Conservation (phyloP, 1,140 invertebrate genomes). For the Catajapyx aquilonaris region DNA sequence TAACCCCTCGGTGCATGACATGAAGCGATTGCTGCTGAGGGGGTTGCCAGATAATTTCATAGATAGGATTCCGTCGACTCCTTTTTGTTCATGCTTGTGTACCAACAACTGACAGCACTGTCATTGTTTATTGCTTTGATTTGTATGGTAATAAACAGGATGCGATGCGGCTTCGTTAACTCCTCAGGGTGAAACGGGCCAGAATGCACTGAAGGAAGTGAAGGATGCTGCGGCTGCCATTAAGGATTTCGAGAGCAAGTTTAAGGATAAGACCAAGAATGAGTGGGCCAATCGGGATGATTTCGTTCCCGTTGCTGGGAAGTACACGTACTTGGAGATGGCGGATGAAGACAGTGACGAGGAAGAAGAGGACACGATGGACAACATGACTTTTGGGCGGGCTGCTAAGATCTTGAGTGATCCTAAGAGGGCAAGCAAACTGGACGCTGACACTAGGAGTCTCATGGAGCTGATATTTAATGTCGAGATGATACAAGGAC, state of each 20-base stretch:
- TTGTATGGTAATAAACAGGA: too few relatives aligned
- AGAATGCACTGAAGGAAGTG: constrained; percentile 14
- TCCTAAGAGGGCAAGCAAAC: constrained; percentile 7
- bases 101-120: too few relatives aligned
- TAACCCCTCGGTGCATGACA: too few relatives aligned
- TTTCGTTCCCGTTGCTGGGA: constrained; percentile 17
- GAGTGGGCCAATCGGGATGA: constrained; percentile 16
- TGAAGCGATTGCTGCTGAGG: too few relatives aligned
- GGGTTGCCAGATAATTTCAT: too few relatives aligned
- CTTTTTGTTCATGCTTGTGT: too few relatives aligned
- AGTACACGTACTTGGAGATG: constrained; percentile 24
- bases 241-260: constrained; percentile 17
- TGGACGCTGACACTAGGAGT: constrained; percentile 19
- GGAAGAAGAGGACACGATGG: too few relatives aligned
- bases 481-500: constrained; percentile 23
- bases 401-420: not conserved
- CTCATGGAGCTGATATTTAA: constrained; percentile 25
- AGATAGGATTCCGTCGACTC: too few relatives aligned
- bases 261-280: constrained; percentile 20
- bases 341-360: too few relatives aligned
- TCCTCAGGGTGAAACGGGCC: constrained; percentile 11
- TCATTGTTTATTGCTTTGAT: too few relatives aligned
- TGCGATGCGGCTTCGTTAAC: too few relatives aligned
- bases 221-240: constrained; percentile 11
- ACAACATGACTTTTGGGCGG: too few relatives aligned